Base-by-base conservation (phyloP, 2,113 vertebrate species). In the Xiphophorus hellerii region DNA sequence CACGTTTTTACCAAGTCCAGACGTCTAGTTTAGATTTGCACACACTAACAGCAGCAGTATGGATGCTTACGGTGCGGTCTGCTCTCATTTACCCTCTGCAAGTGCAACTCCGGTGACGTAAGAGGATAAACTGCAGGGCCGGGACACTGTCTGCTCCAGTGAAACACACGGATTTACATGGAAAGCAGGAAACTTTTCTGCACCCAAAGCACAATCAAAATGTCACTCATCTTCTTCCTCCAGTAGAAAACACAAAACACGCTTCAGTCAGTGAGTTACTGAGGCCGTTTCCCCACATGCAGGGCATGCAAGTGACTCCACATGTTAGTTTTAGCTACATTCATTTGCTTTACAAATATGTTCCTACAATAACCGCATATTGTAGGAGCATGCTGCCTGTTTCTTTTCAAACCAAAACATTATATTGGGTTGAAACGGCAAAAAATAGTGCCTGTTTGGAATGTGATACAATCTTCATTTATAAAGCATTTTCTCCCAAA, bases 71-170 rank as follows among this genome's bases (percentile, higher is more conserved):
- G n/a, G 67, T 11, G 2, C 7, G 73, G 5, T 0, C 11, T 62
- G 71, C 78, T 78, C 81, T 69, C 62, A 14, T 62, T 74, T 69
- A 51, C 37, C 74, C 85, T 81, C 77, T 10, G 62, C 27, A 33
- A 8, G 80, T 48, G 65, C 2, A 39, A 33, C 69, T 0, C 78
- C 3, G 73, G 51, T 88, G 85, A 91, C 62, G 76, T 87, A 89
- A 90, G 80, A 85, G 85, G 88, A 89, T 87, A 65, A 89, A 85
- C 48, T 0, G n/a, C 61, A 5, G 80, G 78, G 77, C 73, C 84
- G 65, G 86, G 71, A 74, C 62, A 8, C 60, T 25, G 81, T 83
- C 87, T 75, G 81, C n/a, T 76, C 77, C 73, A 76, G 29, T 76
- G 81, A 82, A 62, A 76, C 65, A 28, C 60, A 35, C 4, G 30